phyloP scores from a whole-genome alignment of 2,113 vertebrate species.

The Hyperoodon ampullatus region DNA sequence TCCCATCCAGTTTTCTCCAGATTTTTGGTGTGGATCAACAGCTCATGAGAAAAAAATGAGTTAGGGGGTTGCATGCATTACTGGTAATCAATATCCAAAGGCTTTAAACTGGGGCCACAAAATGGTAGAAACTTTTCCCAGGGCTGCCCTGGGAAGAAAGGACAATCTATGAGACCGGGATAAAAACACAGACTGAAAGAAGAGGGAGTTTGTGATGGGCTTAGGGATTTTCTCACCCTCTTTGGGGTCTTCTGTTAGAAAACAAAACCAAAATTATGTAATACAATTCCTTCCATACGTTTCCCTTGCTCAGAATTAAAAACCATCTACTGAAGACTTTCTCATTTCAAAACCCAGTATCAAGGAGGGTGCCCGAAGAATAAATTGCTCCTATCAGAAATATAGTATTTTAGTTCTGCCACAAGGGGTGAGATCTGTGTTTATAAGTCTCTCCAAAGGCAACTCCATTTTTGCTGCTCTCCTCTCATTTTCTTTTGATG shows the following conservation, averaged over 20 bases:
- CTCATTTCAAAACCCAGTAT: conserved; percentile 83
- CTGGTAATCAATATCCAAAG: conserved; percentile 35
- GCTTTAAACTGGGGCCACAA: conserved; percentile 43
- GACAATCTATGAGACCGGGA: neutral
- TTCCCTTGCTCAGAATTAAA: conserved; percentile 82
- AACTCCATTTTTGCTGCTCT: conserved; percentile 84
- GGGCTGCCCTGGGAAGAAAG: neutral
- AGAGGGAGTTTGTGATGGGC: neutral
- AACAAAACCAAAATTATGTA: conserved; percentile 75
- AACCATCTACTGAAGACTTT: conserved; percentile 75
- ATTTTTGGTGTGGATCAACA: conserved; percentile 53
- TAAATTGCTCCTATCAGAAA: conserved; percentile 86
- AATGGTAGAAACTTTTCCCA: conserved; percentile 47
- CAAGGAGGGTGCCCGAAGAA: conserved; percentile 84
- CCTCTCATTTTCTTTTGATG: conserved; percentile 86
- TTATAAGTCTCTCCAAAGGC: conserved; percentile 86
- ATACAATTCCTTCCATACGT: conserved; percentile 58
- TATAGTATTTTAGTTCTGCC: conserved; percentile 86
- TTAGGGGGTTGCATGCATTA: neutral
- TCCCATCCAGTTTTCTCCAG: conserved; percentile 2
- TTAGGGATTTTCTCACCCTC: conserved; percentile 58
- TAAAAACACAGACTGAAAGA: conserved; percentile 33
- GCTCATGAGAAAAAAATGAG: conserved; percentile 50
- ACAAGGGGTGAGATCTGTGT: conserved; percentile 83
- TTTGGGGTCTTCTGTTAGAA: conserved; percentile 65